Conservation (phyloP, 2,113 vertebrate species). For the Nycticorax nycticorax region DNA sequence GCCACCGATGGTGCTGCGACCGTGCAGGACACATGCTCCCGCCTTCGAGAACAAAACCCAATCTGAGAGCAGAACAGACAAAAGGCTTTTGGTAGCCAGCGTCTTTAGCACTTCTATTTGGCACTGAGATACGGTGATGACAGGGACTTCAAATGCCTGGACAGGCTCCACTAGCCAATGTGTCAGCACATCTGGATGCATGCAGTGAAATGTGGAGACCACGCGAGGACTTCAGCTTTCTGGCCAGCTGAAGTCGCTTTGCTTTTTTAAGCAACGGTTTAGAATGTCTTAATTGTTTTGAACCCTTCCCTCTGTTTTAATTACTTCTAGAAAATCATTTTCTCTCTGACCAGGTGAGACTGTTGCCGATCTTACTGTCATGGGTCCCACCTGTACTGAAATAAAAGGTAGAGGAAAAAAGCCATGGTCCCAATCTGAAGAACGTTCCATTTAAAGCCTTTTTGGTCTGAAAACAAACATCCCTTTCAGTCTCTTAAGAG, state of each 20-base stretch:
- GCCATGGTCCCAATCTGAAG: not conserved
- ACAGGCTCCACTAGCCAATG: not conserved
- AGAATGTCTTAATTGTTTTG: not conserved
- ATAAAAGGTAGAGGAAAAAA: not conserved
- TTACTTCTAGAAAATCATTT: not conserved
- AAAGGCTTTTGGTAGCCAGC: not conserved
- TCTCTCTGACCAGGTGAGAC: not conserved
- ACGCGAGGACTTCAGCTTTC: not conserved
- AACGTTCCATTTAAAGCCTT: not conserved
- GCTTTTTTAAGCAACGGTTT: not conserved
- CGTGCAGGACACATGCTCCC: not conserved
- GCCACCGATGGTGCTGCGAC: rapidly evolving
- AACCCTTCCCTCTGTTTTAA: not conserved
- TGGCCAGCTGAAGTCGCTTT: not conserved
- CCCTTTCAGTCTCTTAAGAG: not conserved
- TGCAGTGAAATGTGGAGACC: not conserved
- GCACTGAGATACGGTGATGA: not conserved
- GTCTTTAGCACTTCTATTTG: not conserved
- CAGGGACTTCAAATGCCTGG: not conserved
- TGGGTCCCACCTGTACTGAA: not conserved
- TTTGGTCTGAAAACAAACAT: not conserved
- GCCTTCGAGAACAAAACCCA: not conserved
- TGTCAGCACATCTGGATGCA: conserved; percentile 35
- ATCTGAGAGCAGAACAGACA: not conserved
- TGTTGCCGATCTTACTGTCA: not conserved